Conservation (phyloP, 2,797 vertebrate species). For the Gouania willdenowi region DNA sequence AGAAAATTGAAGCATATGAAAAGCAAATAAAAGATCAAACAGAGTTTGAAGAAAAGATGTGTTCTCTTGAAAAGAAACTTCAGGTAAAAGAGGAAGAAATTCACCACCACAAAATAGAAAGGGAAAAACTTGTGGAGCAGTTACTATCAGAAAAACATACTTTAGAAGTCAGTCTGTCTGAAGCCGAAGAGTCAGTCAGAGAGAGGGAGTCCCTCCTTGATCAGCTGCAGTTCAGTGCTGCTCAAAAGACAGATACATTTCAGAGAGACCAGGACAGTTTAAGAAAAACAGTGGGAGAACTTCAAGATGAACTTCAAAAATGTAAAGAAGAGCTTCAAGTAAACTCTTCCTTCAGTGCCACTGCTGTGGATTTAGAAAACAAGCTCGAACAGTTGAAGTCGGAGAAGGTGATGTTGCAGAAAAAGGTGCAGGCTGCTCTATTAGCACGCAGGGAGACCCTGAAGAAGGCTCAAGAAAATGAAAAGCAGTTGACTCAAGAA, state of each 20-base stretch:
- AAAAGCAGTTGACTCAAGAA: slow-evolving; percentile 63
- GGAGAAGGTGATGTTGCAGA: slow-evolving; percentile 76
- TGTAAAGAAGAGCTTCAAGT: slow-evolving; percentile 31
- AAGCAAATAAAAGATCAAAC: slow-evolving; percentile 58
- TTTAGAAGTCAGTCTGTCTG: slow-evolving; percentile 59
- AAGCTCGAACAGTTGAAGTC: slow-evolving; percentile 53
- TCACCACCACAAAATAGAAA: slow-evolving; percentile 39
- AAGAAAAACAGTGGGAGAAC: slow-evolving; percentile 58
- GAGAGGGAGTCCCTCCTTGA: slow-evolving; percentile 65
- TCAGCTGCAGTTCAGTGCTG: slow-evolving; percentile 52
- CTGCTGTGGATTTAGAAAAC: slow-evolving; percentile 33
- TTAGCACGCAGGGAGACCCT: slow-evolving; percentile 68
- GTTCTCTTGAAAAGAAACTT: slow-evolving; percentile 62
- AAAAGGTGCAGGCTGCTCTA: slow-evolving; percentile 76
- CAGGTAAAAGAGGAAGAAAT: slow-evolving; percentile 69
- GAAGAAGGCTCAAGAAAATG: slow-evolving; percentile 67
- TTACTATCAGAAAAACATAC: slow-evolving; percentile 39
- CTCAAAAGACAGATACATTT: slow-evolving; percentile 51
- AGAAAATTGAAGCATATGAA: slow-evolving; percentile 77
- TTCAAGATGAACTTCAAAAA: slow-evolving; percentile 57
- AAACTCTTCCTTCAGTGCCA: slow-evolving; percentile 13
- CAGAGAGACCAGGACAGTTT: slow-evolving; percentile 58
- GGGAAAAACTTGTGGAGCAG: slow-evolving; percentile 39
- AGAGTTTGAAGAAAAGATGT: slow-evolving; percentile 53
- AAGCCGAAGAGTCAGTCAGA: slow-evolving; percentile 53